Conservation (phyloP, 2,888 invertebrate species). For the Drosophila planitibia region DNA sequence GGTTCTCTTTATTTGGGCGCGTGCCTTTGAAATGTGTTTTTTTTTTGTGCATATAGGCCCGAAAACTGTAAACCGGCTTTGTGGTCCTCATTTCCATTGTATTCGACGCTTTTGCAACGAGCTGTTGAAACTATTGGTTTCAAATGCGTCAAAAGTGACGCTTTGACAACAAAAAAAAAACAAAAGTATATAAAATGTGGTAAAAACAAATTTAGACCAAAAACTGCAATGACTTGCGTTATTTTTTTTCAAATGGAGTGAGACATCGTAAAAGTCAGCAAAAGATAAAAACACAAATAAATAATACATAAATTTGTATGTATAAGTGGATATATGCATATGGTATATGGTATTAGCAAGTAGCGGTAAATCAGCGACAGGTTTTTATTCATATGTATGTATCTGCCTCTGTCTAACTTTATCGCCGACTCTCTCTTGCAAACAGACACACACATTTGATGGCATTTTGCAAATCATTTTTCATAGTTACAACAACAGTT, state of each 20-base stretch:
- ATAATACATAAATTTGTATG: constrained; percentile 31
- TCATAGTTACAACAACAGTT: constrained; percentile 51
- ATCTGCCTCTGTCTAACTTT: constrained; percentile 19
- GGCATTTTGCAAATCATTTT: constrained; percentile 78
- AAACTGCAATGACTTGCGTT: constrained; percentile 68
- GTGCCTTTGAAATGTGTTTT: constrained; percentile 44
- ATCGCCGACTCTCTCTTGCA: constrained; percentile 12
- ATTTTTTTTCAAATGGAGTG: constrained; percentile 56
- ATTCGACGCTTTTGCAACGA: constrained; percentile 60
- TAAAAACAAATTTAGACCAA: constrained; percentile 60
- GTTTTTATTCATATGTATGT: constrained; percentile 39
- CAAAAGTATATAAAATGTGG: constrained; percentile 8
- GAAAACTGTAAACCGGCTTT: constrained; percentile 41
- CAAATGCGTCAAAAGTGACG: constrained; percentile 43
- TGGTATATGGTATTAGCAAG: constrained; percentile 31
- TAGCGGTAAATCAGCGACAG: constrained; percentile 61
- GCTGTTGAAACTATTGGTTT: constrained; percentile 59
- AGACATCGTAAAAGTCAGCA: constrained; percentile 46
- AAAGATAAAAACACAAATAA: constrained; percentile 16
- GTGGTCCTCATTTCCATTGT: constrained; percentile 54
- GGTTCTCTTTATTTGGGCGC: constrained; percentile 30
- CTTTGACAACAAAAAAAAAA: constrained; percentile 39
- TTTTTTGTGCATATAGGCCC: constrained; percentile 12
- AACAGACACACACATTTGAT: constrained; percentile 25
- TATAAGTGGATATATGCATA: neutral